Evolutionary conservation across 2,113 vertebrate species (phyloP), one percentile per base, ranked within the genome.

Genomic region (Salvelinus sp.): DNA sequence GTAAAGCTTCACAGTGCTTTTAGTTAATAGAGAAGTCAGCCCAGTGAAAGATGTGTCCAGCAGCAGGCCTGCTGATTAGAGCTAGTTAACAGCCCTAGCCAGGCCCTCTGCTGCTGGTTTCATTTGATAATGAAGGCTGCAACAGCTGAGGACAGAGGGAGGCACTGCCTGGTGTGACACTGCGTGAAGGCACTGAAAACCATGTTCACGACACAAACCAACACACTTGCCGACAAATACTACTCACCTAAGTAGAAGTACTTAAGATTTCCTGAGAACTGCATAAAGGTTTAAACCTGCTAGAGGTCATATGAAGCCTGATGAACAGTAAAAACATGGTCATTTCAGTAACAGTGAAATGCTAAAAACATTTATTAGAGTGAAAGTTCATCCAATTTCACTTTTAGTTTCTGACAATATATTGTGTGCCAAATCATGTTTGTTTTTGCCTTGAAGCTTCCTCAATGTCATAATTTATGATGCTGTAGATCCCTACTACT

Each of bases 21-120:
- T 93, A 92, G 91, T 93, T 93, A 93, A 93, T 93, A 91, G 91
- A 90, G 88, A 81, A 93, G 91, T 93, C 89, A 92, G 79, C 76
- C 79, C 78, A 89, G 88, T 92, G 90, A 92, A 92, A 91, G 90
- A 93, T 92, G 91, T 88, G 87, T 88, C 79, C 87, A 78, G 85
- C 85, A 90, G 82, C 79, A 83, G 82, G 87, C 76, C 84, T 78
- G 81, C 83, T 90, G 87, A 93, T 93, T 90, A 90, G 81, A 78
- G 84, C 88, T 90, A 83, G 87, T 90, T 90, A 91, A 91, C 88
- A 87, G 84, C 75, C 72, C 38, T 7, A 38, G 38, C 38, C 69
- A 50, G 74, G 82, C 73, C 85, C 76, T 50, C 69, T 62, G 58
- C 83, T 30, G 65, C 57, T 47, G 25, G 57, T 67, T 86, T 90